Evolutionary conservation across 2,888 invertebrate genomes (phyloP).

Genomic region (Conistra vaccinii): DNA sequence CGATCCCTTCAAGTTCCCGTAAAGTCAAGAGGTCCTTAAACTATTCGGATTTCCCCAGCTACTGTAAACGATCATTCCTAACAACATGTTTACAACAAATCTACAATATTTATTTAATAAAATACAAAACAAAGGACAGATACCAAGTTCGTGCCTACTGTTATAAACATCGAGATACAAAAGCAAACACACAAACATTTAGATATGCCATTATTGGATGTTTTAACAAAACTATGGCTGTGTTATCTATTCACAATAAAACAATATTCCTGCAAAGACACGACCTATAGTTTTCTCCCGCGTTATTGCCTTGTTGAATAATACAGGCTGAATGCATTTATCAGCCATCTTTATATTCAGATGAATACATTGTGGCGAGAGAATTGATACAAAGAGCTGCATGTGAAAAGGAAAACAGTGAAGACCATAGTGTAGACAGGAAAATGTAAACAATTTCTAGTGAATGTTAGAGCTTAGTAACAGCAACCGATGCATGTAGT

Average conservation of each 20-base stretch:
- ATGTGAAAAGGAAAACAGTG: slow-evolving; percentile 8
- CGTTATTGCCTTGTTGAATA: slow-evolving; percentile 31
- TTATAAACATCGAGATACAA: slow-evolving; percentile 60
- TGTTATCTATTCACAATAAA: slow-evolving; percentile 59
- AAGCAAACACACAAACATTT: slow-evolving; percentile 53
- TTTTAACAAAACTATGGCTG: slow-evolving; percentile 59
- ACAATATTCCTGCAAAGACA: slow-evolving; percentile 25
- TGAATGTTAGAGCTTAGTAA: slow-evolving; percentile 1
- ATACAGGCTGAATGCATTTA: slow-evolving; percentile 29
- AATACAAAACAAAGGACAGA: slow-evolving; percentile 43
- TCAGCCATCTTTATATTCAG: too few species aligned
- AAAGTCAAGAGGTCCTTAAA: slow-evolving; percentile 13
- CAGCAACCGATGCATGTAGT: neutral
- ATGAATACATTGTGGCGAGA: slow-evolving; percentile 36
- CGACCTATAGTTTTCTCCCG: slow-evolving; percentile 32
- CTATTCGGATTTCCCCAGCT: slow-evolving; percentile 13
- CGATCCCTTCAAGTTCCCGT: neutral
- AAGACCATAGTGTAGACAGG: too few species aligned
- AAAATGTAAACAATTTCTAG: slow-evolving; percentile 8
- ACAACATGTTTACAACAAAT: slow-evolving; percentile 33
- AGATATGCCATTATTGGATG: slow-evolving; percentile 50
- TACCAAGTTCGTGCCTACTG: slow-evolving; percentile 51
- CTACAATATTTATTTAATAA: slow-evolving; percentile 43
- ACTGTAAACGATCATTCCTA: slow-evolving; percentile 1
- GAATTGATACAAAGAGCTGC: slow-evolving; percentile 34